Conservation (phyloP, 2,888 invertebrate genomes). For the Dolichopus griseipennis region DNA sequence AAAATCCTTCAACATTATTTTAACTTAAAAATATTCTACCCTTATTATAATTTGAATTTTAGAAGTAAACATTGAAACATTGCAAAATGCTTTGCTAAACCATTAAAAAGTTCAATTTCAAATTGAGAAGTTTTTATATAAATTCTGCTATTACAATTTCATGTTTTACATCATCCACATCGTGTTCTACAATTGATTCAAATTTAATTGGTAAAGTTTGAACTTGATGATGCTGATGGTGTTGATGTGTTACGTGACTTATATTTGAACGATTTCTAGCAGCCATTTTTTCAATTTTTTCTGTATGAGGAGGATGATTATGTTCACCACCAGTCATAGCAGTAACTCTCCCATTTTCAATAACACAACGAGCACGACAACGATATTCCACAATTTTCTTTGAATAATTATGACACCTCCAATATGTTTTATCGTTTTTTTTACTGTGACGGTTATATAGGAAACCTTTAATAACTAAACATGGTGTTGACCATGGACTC, state of each 20-base stretch:
- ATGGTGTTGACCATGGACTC: constrained; percentile 44
- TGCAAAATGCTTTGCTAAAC: no score
- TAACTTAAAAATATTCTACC: no score
- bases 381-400: constrained; percentile 38
- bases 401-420: constrained; percentile 44
- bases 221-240: constrained; percentile 10
- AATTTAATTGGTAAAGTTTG: constrained; percentile 15
- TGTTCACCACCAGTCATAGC: constrained; percentile 40
- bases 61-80: no score
- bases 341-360: constrained; percentile 39
- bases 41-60: no score
- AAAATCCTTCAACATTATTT: no score
- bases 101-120: constrained; percentile 11
- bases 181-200: constrained; percentile 13
- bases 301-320: constrained; percentile 41
- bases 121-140: constrained; percentile 18
- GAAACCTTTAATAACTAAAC: constrained; percentile 38
- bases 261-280: constrained; percentile 32
- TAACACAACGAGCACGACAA: constrained; percentile 42
- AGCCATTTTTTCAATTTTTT: constrained; percentile 40
- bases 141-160: constrained; percentile 15
- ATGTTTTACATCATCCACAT: constrained; percentile 10
- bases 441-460: constrained; percentile 43
- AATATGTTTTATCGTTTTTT: constrained; percentile 42
- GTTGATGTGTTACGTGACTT: constrained; percentile 17